Base-by-base conservation (phyloP, 35 echinoderm and acorn worm genomes). In the Diadema setosum region DNA sequence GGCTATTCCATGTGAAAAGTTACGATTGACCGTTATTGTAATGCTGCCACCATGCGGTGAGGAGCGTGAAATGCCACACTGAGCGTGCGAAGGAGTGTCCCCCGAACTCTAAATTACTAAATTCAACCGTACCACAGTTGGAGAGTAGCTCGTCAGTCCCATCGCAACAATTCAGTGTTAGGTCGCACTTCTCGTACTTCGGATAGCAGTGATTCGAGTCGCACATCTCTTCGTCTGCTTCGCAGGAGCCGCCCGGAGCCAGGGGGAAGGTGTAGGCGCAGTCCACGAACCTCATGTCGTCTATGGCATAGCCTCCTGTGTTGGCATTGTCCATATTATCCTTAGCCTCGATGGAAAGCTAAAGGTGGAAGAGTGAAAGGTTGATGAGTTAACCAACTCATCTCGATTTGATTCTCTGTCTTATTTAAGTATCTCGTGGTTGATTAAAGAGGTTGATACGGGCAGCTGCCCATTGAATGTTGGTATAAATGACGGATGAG, bases 241-340 rank as follows among this genome's bases (percentile, higher is more conserved):
- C 58, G 56, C 91, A 93, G 15, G 36, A 32, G 9, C 55, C 70
- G 5, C 73, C 73, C 25, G 73, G 73, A 36, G 39, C 32, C 2
- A 65, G 46, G 0, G 82, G 87, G 4, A 83, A 33, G 35, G 24
- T 80, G 37, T 97, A 97, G 3, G 83, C 76, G 52, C 95, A 97
- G 39, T 74, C 58, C 39, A 90, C 91, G 78, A 97, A 93, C 2
- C 91, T 60, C 21, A 97, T 52, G 40, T 97, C 95, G 55, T 97
- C 95, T 39, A 97, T 80, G 20, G 95, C 95, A 35, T 87, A 90
- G 25, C 91, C 95, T 26, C 87, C 88, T 3, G 60, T 82, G 24
- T 48, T 34, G 27, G 75, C 5, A 12, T 50, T 49, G 4, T 81
- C 45, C 48, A 83, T 76, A n/a, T 58, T 52, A 48, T 92, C 82